phyloP scores from a whole-genome alignment of 2,113 vertebrate species.

The Helogale parvula region DNA sequence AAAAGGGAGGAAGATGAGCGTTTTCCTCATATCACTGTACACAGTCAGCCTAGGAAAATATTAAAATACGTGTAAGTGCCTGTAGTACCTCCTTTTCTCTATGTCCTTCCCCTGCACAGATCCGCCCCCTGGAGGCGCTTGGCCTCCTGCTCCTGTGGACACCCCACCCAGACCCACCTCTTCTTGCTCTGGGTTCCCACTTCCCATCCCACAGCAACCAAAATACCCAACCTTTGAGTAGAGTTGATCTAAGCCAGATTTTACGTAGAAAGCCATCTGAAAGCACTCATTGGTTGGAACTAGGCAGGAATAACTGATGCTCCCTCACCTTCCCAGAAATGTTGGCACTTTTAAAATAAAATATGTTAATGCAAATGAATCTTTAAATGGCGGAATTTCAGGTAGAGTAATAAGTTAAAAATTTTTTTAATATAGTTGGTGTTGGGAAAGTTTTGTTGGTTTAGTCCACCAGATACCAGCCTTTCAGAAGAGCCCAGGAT shows the following conservation, averaged over 20 bases:
- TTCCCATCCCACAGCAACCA: not conserved
- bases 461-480: not conserved
- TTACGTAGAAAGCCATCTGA: not conserved
- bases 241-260: not conserved
- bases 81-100: not conserved
- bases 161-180: not conserved
- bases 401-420: not conserved
- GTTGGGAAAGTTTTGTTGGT: not conserved
- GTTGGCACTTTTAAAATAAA: not conserved
- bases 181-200: not conserved
- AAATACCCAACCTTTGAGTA: not conserved
- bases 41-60: not conserved
- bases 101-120: not conserved
- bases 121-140: not conserved
- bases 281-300: not conserved
- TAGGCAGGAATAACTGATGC: not conserved
- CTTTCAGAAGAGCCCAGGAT: not conserved
- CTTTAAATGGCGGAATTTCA: constrained; percentile 30
- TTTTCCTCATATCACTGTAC: not conserved
- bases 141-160: not conserved
- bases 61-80: not conserved
- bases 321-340: not conserved
- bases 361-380: not conserved
- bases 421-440: not conserved
- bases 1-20: not conserved